These are phyloP conservation scores for Dascyllus trimaculatus DNA, from an alignment of 2,113 vertebrate genomes.

Conservation along the genomic window DNA sequence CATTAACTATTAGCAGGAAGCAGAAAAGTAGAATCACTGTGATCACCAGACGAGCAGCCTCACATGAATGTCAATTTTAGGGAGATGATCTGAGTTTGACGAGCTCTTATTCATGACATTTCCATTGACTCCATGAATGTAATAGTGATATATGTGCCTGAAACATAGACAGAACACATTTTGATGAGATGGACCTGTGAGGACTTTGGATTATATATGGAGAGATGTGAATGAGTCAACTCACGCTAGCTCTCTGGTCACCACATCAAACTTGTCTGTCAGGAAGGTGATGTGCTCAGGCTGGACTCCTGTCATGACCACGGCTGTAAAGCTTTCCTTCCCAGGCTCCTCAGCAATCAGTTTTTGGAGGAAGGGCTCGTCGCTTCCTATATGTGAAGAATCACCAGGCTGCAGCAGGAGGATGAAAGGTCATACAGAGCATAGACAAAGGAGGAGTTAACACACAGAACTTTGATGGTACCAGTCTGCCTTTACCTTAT, in stretches of 20 bases:
- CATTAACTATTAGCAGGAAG: neutral
- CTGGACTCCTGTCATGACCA: conserved; percentile 90
- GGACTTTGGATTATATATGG: neutral
- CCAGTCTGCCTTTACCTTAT: neutral
- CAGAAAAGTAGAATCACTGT: neutral
- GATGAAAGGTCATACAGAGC: neutral
- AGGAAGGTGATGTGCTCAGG: conserved; percentile 87
- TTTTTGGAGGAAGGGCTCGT: conserved; percentile 88
- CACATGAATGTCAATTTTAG: conserved; percentile 92
- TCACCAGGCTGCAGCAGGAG: conserved; percentile 85
- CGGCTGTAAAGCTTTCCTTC: conserved; percentile 92
- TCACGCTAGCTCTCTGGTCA: conserved; percentile 93
- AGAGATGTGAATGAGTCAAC: conserved; percentile 58
- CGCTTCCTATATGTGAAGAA: conserved; percentile 86
- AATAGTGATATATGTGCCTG: conserved; percentile 97
- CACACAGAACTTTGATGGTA: neutral
- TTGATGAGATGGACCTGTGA: neutral
- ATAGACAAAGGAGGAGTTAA: neutral
- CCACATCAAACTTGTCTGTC: conserved; percentile 86
- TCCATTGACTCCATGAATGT: conserved; percentile 92
- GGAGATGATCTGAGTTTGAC: conserved; percentile 58
- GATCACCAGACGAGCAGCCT: neutral
- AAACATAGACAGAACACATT: conserved; percentile 46
- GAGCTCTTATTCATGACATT: conserved; percentile 73
- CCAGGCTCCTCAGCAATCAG: conserved; percentile 89